These are phyloP conservation scores for Thrips palmi DNA, from an alignment of 1,140 invertebrate genomes.

Conservation along the genomic window DNA sequence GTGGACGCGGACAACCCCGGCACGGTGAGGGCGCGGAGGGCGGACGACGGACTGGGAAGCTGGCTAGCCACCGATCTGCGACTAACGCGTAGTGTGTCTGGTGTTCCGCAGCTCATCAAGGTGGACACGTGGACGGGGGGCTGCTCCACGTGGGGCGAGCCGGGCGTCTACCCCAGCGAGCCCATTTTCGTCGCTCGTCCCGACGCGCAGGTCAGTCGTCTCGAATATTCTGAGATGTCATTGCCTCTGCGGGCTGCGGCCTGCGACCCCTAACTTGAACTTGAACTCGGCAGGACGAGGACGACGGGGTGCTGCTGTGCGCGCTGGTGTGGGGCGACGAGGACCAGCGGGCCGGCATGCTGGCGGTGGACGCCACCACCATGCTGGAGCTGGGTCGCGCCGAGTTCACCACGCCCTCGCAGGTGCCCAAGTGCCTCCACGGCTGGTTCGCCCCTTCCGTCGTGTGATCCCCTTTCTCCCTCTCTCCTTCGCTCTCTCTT, in stretches of 20 bases:
- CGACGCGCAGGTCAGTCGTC: conserved; percentile 32
- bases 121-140: conserved; percentile 48
- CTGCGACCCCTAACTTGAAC: neutral
- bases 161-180: conserved; percentile 62
- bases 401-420: conserved; percentile 43
- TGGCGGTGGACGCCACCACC: conserved; percentile 47
- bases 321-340: conserved; percentile 41
- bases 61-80: neutral
- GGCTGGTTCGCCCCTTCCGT: conserved; percentile 56
- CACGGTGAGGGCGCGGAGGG: conserved; percentile 33
- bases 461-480: no score
- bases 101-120: conserved; percentile 46
- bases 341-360: conserved; percentile 38
- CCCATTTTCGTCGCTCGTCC: conserved; percentile 66
- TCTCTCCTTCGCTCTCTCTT: no score
- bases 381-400: conserved; percentile 45
- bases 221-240: neutral
- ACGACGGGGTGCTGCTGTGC: conserved; percentile 53
- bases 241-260: neutral
- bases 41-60: neutral
- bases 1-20: conserved; percentile 65
- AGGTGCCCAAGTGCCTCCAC: conserved; percentile 61
- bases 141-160: conserved; percentile 49
- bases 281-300: conserved; percentile 33
- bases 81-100: conserved; percentile 8